Evolutionary conservation across 2,888 invertebrate genomes (phyloP).

Genomic region (Sthenelais limicola): DNA sequence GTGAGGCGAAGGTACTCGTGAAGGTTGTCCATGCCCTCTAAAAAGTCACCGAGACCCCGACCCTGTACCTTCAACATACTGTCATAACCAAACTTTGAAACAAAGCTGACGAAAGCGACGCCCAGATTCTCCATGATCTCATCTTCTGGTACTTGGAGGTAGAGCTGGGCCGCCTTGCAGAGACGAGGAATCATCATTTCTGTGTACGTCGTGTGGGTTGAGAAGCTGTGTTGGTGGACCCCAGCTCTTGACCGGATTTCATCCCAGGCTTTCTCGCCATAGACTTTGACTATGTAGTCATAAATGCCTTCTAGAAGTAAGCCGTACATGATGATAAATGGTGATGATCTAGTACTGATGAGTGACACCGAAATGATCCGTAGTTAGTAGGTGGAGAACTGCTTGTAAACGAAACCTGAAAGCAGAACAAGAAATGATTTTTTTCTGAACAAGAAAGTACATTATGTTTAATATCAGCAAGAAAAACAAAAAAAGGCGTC

Average conservation of each 20-base stretch:
- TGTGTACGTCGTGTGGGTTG: conserved; percentile 90
- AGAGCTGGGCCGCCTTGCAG: conserved; percentile 59
- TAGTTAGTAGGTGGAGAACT: too few relatives aligned
- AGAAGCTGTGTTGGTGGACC: conserved; percentile 76
- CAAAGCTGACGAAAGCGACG: conserved; percentile 92
- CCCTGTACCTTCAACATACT: conserved; percentile 76
- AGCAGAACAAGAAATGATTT: too few relatives aligned
- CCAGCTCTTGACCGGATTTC: conserved; percentile 80
- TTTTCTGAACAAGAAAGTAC: too few relatives aligned
- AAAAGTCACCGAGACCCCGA: conserved; percentile 93
- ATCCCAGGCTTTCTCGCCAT: conserved; percentile 95
- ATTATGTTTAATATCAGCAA: too few relatives aligned
- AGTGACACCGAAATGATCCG: too few relatives aligned
- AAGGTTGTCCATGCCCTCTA: conserved; percentile 93
- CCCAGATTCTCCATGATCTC: conserved; percentile 84
- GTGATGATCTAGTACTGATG: too few relatives aligned
- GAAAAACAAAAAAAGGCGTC: too few relatives aligned
- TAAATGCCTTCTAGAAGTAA: conserved; percentile 92
- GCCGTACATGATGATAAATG: conserved; percentile 89
- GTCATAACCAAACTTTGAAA: conserved; percentile 96
- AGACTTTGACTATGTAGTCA: conserved; percentile 90
- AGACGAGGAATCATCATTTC: conserved; percentile 74
- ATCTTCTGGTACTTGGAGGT: conserved; percentile 70
- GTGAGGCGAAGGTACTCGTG: conserved; percentile 98
- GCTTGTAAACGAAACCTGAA: too few relatives aligned